Evolutionary conservation across 2,888 invertebrate species (phyloP), one percentile per base, ranked within the genome.

Genomic region (Lasioglossum figueresi): DNA sequence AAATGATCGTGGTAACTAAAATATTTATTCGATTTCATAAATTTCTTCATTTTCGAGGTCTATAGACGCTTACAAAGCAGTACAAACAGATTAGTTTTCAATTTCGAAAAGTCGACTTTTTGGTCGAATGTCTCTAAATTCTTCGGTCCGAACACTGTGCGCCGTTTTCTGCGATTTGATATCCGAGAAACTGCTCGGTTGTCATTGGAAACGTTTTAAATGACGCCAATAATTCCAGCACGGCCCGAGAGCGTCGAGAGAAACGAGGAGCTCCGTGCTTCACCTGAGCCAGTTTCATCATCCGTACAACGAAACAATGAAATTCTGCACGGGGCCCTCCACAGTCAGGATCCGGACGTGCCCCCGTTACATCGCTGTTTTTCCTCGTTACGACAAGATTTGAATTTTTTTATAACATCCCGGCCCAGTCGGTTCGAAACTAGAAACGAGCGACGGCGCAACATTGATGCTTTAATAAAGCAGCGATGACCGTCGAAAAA

Each of bases 381-480:
- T 37, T 27, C 12, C 73, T 73, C 73, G 74, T 79, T 52, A 48
- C 19, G 34, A 37, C 4, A 52, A 72, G 52, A 78, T 82, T 73
- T 66, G 45, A 78, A 78, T 77, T 78, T 82, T 82, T 70, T 73
- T 66, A 52, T 40, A 45, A 43, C 16, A 27, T 4, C 16, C 52
- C 48, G 16, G 23, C 10, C 66, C 23, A 2, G 40, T n/a, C 23
- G 48, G 45, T 27, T 31, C 19, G 73, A 45, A 70, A 74, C 34
- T 19, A 56, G n/a, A 14, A 19, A 40, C 70, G 82, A 52, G 76
- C 66, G 52, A 63, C 63, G 43, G 59, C 56, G 34, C 40, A 56
- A 68, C 71, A 82, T 80, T 79, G 82, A 80, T 85, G 80, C 66
- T 88, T 85, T 88, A 87, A 88, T 88, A 87, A 88, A 87, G 82